These are phyloP conservation scores for Argentina silus DNA, from an alignment of 2,797 vertebrate species.

Conservation along the genomic window DNA sequence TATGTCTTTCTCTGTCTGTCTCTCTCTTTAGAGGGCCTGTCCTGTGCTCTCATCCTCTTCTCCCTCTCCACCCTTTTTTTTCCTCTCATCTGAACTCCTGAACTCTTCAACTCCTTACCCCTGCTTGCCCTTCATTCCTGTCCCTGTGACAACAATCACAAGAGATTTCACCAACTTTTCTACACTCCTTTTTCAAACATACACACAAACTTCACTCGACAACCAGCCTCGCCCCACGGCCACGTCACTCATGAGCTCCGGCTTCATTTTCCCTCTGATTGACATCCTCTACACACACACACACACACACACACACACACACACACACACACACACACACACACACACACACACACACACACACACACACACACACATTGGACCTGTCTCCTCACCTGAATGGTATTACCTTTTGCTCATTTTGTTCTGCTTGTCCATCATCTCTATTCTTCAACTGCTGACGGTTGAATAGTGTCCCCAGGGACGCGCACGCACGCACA, in stretches of 20 bases:
- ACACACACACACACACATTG: slow-evolving; percentile 47
- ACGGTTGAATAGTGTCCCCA: slow-evolving; percentile 70
- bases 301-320: slow-evolving; percentile 38
- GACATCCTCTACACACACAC: slow-evolving; percentile 50
- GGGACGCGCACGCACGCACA: slow-evolving; percentile 50
- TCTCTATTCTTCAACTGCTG: slow-evolving; percentile 67
- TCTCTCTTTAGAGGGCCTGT: background rate
- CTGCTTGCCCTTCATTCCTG: slow-evolving; percentile 51
- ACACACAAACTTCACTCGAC: slow-evolving; percentile 43
- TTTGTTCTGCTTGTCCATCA: slow-evolving; percentile 75
- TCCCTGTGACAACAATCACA: slow-evolving; percentile 51
- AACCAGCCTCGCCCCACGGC: slow-evolving; percentile 61
- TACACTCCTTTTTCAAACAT: slow-evolving; percentile 10
- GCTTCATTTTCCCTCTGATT: slow-evolving; percentile 63
- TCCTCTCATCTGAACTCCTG: slow-evolving; percentile 41
- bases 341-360: no score
- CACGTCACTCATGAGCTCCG: slow-evolving; percentile 49
- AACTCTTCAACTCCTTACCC: slow-evolving; percentile 79
- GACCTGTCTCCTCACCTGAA: slow-evolving; percentile 72
- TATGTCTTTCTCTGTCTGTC: background rate
- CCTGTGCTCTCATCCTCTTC: background rate
- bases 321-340: slow-evolving; percentile 37
- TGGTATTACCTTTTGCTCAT: slow-evolving; percentile 79
- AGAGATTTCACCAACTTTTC: slow-evolving; percentile 46
- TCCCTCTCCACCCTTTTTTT: background rate